These are phyloP conservation scores for Steatocranus sp. DNA, from an alignment of 2,797 vertebrate genomes.

Conservation along the genomic window DNA sequence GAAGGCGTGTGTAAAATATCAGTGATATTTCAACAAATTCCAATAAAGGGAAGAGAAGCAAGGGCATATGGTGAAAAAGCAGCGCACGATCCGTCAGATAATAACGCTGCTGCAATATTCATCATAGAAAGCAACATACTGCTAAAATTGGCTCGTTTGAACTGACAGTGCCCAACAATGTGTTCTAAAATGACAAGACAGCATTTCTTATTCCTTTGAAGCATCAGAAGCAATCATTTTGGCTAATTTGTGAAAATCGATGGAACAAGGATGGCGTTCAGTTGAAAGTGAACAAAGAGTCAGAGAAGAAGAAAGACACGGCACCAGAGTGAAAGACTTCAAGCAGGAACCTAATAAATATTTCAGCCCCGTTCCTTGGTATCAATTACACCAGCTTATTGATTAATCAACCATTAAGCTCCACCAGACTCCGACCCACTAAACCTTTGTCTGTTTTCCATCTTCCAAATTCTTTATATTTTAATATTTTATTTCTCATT, in stretches of 20 bases:
- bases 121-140: conserved; percentile 18
- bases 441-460: conserved; percentile 2
- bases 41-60: background rate
- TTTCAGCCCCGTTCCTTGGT: conserved; percentile 44
- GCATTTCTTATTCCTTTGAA: conserved; percentile 30
- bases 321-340: background rate
- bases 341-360: conserved; percentile 49
- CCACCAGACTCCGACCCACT: conserved; percentile 18
- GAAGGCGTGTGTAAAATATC: background rate
- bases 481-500: background rate
- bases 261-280: background rate
- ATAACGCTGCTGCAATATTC: conserved; percentile 49
- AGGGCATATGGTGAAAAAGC: conserved; percentile 6
- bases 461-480: background rate
- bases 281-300: background rate
- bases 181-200: conserved; percentile 12
- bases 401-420: conserved; percentile 58
- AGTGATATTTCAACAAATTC: conserved; percentile 13
- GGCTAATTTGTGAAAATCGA: conserved; percentile 16
- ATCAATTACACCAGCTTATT: conserved; percentile 65
- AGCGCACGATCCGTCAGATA: conserved; percentile 9
- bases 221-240: conserved; percentile 8
- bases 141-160: conserved; percentile 40
- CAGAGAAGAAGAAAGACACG: background rate
- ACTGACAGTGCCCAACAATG: background rate